Percentiles rank a stretch among this genome's conserved stretches.
Evolutionary conservation across 2,888 invertebrate species (phyloP).

Genomic region (Ernsta delagoae): DNA sequence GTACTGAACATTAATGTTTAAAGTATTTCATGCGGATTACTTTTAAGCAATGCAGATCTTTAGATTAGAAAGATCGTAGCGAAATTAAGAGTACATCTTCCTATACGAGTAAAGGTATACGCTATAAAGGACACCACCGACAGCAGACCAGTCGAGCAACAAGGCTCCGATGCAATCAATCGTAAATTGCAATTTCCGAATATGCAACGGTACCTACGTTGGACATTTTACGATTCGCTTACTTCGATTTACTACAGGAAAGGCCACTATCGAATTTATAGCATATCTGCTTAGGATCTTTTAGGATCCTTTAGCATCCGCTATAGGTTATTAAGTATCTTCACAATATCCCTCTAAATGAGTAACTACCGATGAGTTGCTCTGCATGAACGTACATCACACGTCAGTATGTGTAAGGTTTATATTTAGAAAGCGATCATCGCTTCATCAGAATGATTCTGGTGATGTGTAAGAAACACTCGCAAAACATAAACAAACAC

Average conservation of each 20-base stretch:
- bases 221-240: constrained; percentile 38
- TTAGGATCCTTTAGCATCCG: background rate
- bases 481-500: constrained; percentile 53
- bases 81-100: too few relatives aligned
- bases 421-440: constrained; percentile 34
- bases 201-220: constrained; percentile 42
- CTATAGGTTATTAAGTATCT: background rate
- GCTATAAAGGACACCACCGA: background rate
- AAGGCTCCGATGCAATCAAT: constrained; percentile 65
- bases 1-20: background rate
- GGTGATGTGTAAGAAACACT: constrained; percentile 58
- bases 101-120: too few relatives aligned
- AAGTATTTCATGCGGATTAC: background rate
- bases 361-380: constrained; percentile 9
- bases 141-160: constrained; percentile 27
- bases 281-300: too few relatives aligned
- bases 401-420: constrained; percentile 12
- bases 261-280: background rate
- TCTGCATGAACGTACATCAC: constrained; percentile 5
- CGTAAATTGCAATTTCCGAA: constrained; percentile 72
- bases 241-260: constrained; percentile 31
- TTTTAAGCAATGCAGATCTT: background rate
- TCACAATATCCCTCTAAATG: background rate
- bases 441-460: constrained; percentile 48
- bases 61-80: too few relatives aligned